phyloP scores from a whole-genome alignment of 2,888 invertebrate genomes.

The Cecidostiba fungosa region DNA sequence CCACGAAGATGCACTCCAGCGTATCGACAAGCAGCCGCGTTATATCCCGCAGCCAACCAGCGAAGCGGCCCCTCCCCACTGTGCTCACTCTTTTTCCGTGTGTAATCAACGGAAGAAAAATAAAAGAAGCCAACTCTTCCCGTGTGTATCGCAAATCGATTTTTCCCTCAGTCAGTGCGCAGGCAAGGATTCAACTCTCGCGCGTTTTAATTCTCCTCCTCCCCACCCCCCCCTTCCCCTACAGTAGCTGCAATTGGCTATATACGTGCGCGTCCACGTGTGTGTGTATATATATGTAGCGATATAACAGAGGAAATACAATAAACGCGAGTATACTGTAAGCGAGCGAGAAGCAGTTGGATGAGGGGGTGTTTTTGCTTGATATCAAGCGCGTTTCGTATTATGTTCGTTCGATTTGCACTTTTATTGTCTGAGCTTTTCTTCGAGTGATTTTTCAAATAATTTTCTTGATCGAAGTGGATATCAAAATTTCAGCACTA shows the following conservation, averaged over 20 bases:
- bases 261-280: slow-evolving; percentile 15
- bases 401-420: slow-evolving; percentile 45
- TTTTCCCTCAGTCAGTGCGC: slow-evolving; percentile 23
- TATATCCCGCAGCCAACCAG: slow-evolving; percentile 12
- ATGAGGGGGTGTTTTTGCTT: slow-evolving; percentile 22
- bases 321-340: slow-evolving; percentile 56
- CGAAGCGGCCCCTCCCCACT: not conserved
- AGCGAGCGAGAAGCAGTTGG: not conserved
- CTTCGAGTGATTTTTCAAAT: not conserved
- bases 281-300: not conserved
- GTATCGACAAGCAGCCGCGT: slow-evolving; percentile 51
- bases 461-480: not conserved
- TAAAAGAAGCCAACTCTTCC: slow-evolving; percentile 47
- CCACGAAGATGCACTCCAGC: slow-evolving; percentile 51
- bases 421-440: slow-evolving; percentile 40
- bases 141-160: slow-evolving; percentile 59
- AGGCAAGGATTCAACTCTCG: slow-evolving; percentile 23
- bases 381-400: not conserved
- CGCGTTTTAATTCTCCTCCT: slow-evolving; percentile 62
- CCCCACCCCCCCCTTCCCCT: slow-evolving; percentile 22
- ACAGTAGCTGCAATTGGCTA: slow-evolving; percentile 2
- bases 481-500: too few relatives aligned
- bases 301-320: slow-evolving; percentile 35
- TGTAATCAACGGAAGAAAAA: slow-evolving; percentile 63
- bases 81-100: slow-evolving; percentile 43